Evolutionary conservation across 2,113 vertebrate species (phyloP).

Genomic region (Catharus bicknelli): DNA sequence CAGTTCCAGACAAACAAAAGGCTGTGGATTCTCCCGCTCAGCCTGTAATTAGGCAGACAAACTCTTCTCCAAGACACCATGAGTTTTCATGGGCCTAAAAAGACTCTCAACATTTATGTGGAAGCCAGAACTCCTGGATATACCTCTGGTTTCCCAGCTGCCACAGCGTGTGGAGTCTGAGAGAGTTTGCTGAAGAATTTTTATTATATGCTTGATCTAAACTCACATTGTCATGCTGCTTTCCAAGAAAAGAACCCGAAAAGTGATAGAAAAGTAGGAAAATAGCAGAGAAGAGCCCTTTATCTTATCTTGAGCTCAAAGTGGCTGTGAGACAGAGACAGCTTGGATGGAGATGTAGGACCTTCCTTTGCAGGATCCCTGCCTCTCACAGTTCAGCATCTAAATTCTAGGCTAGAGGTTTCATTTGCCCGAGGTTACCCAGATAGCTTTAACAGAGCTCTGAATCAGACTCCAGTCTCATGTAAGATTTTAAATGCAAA

Average conservation of each 20-base stretch:
- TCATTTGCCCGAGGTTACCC: not conserved
- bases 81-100: not conserved
- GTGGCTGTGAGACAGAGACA: not conserved
- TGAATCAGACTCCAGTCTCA: not conserved
- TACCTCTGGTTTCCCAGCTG: not conserved
- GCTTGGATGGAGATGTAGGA: too few relatives aligned
- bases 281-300: not conserved
- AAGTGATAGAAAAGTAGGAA: not conserved
- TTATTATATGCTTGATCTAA: not conserved
- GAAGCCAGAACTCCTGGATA: not conserved
- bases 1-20: not conserved
- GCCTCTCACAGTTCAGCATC: not conserved
- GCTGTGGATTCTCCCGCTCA: fast-evolving
- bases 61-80: not conserved
- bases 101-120: not conserved
- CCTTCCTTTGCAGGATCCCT: too few relatives aligned
- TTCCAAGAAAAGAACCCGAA: not conserved
- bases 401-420: not conserved
- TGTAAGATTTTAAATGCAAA: not conserved
- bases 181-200: not conserved
- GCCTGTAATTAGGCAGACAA: not conserved
- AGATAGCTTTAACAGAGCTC: not conserved
- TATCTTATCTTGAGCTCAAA: not conserved
- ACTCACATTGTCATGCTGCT: not conserved
- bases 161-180: fast-evolving